Base-by-base conservation (phyloP, 1,140 invertebrate genomes). In the Trichoplusia ni region DNA sequence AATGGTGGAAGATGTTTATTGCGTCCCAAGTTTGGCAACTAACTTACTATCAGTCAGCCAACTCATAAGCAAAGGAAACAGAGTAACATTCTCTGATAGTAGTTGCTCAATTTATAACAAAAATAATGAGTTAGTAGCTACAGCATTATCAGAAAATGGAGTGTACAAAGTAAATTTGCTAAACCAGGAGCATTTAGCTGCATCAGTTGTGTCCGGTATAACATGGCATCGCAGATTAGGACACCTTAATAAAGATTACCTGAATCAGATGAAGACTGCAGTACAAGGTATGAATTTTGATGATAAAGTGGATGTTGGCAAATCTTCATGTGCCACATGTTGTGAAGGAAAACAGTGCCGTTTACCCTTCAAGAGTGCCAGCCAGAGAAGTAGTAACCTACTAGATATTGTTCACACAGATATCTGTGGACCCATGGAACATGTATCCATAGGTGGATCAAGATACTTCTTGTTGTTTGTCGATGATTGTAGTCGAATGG, bases 221-320 rank as follows among this genome's bases (percentile, higher is more conserved):
- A 38, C 11, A 49, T 54, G 47, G 61, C 47, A 64, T 64, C 38
- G 62, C 33, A 54, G 51, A 47, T 38, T 64, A 16, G 62, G 49
- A 27, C 51, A 64, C 11, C 7, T 53, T n/a, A 63, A 63, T 18
- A 56, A 14, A 31, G 1, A 47, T 6, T 31, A 31, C n/a, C n/a
- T n/a, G n/a, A n/a, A n/a, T n/a, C n/a, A n/a, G n/a, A n/a, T n/a
- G n/a, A n/a, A n/a, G n/a, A n/a, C n/a, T n/a, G n/a, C n/a, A n/a
- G n/a, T n/a, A n/a, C n/a, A n/a, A n/a, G n/a, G n/a, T n/a, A n/a
- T n/a, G n/a, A n/a, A n/a, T n/a, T n/a, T n/a, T n/a, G n/a, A n/a
- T n/a, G n/a, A n/a, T n/a, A n/a, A n/a, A n/a, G n/a, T n/a, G n/a
- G n/a, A n/a, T n/a, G n/a, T n/a, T n/a, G n/a, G n/a, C n/a, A n/a